Evolutionary conservation across 1,140 invertebrate genomes (phyloP), one percentile per base, ranked within the genome.

Genomic region (Prorops nasuta): DNA sequence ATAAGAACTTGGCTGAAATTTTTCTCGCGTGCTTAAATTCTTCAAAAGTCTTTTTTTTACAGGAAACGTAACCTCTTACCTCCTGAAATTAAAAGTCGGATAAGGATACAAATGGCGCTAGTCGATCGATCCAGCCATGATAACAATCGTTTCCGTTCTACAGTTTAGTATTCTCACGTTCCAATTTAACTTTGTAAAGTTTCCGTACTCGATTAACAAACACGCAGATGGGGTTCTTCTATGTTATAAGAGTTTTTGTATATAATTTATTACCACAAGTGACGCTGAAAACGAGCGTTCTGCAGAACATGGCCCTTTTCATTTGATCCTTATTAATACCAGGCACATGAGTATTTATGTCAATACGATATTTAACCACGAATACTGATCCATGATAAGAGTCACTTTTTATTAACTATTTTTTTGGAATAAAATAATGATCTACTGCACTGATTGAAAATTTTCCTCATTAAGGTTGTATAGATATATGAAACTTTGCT

Each of bases 121-220:
- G n/a, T n/a, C n/a, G n/a, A 54, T 46, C 21, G 22, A 43, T 51
- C 47, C 46, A 53, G 35, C 36, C 34, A 10, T 18, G 28, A 41
- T 21, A 15, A 24, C n/a, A 39, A 42, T 10, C 31, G 54, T 40
- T 21, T 43, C 12, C 17, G 21, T 38, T 36, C 12, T 35, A 15
- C 1, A 21, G 24, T 42, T 44, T 42, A 10, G 28, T 22, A 18
- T 12, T 6, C 14, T 45, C 1, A 18, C 34, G 18, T n/a, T 16
- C 40, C 28, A 53, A 51, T 57, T 54, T 46, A 49, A 32, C 44
- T 50, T 43, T 15, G 34, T 15, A 9, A 38, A 42, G 16, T 54
- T 64, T 28, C 47, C 22, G 20, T 34, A 51, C 31, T 37, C 31
- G 39, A 61, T 47, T 39, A 35, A 48, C 38, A 32, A 40, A 22